A percentile compares a stretch with the other conserved stretches of the same genome.
Conservation (phyloP, 2,888 invertebrate genomes). For the Enchytraeus crypticus region DNA sequence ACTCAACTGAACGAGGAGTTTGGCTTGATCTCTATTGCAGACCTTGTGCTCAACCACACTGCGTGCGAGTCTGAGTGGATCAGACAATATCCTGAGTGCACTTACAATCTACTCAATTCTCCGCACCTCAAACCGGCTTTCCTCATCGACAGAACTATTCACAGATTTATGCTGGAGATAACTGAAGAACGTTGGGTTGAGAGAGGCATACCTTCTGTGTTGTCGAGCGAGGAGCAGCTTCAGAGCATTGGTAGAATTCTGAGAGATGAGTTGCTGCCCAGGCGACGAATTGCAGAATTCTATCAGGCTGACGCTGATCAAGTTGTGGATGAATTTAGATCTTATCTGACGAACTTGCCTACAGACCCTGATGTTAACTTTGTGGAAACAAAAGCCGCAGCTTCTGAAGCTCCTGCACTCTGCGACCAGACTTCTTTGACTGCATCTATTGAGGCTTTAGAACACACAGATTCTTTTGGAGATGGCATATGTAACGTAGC, state of each 20-base stretch:
- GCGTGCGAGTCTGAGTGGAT: conserved; percentile 89
- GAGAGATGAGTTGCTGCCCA: conserved; percentile 58
- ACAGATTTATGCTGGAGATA: conserved; percentile 66
- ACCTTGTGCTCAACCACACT: conserved; percentile 94
- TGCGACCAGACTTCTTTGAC: too few relatives aligned
- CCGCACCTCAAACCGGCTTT: conserved; percentile 91
- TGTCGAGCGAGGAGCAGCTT: conserved; percentile 60
- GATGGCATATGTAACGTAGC: too few relatives aligned
- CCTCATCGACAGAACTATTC: conserved; percentile 73
- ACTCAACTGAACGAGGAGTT: conserved; percentile 74
- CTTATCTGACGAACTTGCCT: too few relatives aligned
- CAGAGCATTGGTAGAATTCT: conserved; percentile 67
- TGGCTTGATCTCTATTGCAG: conserved; percentile 82
- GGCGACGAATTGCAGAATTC: conserved; percentile 73
- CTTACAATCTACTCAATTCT: conserved; percentile 81
- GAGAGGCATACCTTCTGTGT: conserved; percentile 63
- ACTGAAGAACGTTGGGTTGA: conserved; percentile 62
- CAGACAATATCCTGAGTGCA: conserved; percentile 74
- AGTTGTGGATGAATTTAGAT: conserved; percentile 60
- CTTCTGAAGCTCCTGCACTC: too few relatives aligned
- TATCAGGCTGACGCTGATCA: conserved; percentile 67
- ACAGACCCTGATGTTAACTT: too few relatives aligned
- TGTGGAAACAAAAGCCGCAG: too few relatives aligned
- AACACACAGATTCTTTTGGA: too few relatives aligned
- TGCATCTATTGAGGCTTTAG: too few relatives aligned